Conservation (phyloP, 2,113 vertebrate species). For the Hipposideros armiger region DNA sequence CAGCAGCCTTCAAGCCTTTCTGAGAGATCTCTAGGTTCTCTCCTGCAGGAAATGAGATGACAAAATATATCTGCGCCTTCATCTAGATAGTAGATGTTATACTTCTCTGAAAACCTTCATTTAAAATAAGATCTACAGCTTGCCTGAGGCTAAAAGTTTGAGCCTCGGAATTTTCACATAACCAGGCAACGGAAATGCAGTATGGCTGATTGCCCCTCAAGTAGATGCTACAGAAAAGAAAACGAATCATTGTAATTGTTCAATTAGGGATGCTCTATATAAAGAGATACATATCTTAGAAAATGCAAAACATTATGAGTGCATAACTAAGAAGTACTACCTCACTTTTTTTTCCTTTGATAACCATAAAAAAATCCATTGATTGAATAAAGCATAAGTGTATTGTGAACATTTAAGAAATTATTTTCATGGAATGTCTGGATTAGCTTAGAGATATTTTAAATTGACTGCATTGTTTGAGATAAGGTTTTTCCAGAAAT, state of each 20-base stretch:
- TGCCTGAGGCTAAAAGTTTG: background rate
- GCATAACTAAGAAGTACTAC: background rate
- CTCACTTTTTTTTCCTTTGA: constrained; percentile 8
- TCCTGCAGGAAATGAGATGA: background rate
- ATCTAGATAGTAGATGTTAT: background rate
- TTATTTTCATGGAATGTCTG: background rate
- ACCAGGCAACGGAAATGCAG: background rate
- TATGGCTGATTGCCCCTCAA: background rate
- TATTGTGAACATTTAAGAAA: background rate
- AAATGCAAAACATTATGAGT: constrained; percentile 33
- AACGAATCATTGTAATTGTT: background rate
- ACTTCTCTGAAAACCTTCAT: constrained; percentile 46
- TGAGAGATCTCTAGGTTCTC: background rate
- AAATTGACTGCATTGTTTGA: background rate
- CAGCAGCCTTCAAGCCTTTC: background rate
- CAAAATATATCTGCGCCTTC: background rate
- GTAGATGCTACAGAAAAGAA: constrained; percentile 8
- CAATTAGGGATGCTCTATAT: background rate
- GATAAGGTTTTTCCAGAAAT: background rate
- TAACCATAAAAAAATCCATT: background rate
- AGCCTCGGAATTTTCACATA: background rate
- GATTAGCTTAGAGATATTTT: background rate
- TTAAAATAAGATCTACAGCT: background rate
- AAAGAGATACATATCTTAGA: background rate
- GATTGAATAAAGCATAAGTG: background rate